Conservation (phyloP, 2,113 vertebrate genomes). For the Tachycineta bicolor region DNA sequence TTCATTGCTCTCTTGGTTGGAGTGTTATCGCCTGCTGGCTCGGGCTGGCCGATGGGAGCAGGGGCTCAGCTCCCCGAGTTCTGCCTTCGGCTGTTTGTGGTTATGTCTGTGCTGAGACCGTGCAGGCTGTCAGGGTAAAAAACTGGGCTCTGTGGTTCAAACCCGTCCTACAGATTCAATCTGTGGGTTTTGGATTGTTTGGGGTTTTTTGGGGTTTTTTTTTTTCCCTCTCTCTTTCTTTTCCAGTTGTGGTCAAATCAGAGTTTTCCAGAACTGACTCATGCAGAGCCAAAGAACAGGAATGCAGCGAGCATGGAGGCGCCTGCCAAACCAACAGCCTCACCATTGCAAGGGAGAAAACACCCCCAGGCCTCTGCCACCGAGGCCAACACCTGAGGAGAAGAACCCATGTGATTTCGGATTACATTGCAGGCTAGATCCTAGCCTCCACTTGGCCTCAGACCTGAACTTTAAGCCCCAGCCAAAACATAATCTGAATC, state of each 20-base stretch:
- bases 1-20: background rate
- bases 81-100: background rate
- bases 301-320: background rate
- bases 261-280: slow-evolving; percentile 45
- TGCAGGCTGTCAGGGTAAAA: background rate
- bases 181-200: background rate
- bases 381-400: background rate
- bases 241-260: slow-evolving; percentile 36
- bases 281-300: background rate
- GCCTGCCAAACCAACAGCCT: background rate
- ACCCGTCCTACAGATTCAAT: background rate
- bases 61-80: background rate
- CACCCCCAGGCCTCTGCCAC: background rate
- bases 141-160: background rate
- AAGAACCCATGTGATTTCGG: slow-evolving; percentile 2
- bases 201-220: background rate
- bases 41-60: background rate
- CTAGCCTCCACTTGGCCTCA: slow-evolving; percentile 42
- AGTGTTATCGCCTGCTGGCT: background rate
- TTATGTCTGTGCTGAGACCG: background rate
- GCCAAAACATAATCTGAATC: slow-evolving; percentile 48
- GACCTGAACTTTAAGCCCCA: slow-evolving; percentile 56
- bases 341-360: background rate
- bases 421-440: slow-evolving; percentile 48
- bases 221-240: background rate